phyloP scores from a whole-genome alignment of 2,797 vertebrate genomes.

The Coccyzus lansbergi region DNA sequence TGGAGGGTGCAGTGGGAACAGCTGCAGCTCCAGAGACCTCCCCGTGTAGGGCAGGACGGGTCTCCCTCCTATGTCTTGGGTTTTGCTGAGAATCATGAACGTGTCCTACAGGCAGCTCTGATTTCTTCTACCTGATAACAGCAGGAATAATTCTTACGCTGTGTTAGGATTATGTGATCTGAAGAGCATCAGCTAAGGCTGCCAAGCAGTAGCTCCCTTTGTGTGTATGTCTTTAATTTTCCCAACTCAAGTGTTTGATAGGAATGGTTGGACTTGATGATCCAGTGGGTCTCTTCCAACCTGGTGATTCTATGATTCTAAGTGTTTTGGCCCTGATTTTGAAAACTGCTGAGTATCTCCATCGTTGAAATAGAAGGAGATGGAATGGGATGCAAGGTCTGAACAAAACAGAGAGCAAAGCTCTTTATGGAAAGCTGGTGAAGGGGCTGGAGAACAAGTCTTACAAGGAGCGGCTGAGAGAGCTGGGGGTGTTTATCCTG shows the following conservation, averaged over 20 bases:
- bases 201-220: rapidly evolving
- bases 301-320: no score
- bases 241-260: rapidly evolving
- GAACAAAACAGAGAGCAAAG: neutral
- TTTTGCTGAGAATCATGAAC: slow-evolving; percentile 61
- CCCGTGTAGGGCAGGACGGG: slow-evolving; percentile 64
- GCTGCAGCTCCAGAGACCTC: neutral
- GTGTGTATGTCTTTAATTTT: neutral
- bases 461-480: no score
- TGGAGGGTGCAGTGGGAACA: neutral
- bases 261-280: no score
- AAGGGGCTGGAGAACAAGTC: no score
- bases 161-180: neutral
- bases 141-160: rapidly evolving
- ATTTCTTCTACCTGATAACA: neutral
- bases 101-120: neutral
- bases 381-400: neutral
- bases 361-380: no score
- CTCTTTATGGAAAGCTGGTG: neutral
- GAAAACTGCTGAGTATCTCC: neutral
- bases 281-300: no score
- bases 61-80: slow-evolving; percentile 72
- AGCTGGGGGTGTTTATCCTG: no score
- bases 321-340: neutral
- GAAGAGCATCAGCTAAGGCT: neutral